These are phyloP conservation scores for Ptyas mucosa DNA, from an alignment of 2,113 vertebrate genomes.

Conservation along the genomic window DNA sequence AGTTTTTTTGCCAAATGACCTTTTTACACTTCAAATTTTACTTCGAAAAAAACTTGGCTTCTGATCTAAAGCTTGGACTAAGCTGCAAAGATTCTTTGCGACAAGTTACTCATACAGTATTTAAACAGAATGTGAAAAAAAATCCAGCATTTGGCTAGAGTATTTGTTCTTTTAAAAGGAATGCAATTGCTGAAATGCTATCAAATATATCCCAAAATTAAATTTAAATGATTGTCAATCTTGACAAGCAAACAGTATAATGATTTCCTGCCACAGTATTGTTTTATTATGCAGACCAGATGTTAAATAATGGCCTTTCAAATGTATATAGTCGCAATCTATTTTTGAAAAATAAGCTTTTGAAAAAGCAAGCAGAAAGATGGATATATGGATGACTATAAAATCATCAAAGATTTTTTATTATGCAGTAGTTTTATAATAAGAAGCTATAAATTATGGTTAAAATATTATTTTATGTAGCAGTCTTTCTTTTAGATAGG, in stretches of 20 bases:
- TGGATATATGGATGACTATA: not conserved
- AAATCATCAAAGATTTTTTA: not conserved
- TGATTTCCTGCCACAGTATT: not conserved
- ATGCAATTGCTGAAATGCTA: conserved; percentile 18
- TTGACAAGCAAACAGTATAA: conserved; percentile 25
- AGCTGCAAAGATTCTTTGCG: conserved; percentile 50
- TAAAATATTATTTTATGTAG: not conserved
- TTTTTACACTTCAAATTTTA: conserved; percentile 22
- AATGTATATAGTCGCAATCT: not conserved
- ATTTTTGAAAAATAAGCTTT: not conserved
- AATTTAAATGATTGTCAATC: conserved; percentile 20
- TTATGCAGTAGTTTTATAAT: not conserved
- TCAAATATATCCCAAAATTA: conserved; percentile 22
- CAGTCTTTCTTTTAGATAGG: not conserved
- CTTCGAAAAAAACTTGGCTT: conserved; percentile 31
- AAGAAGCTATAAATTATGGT: not conserved
- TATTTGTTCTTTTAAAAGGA: conserved; percentile 12
- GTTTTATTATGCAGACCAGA: conserved; percentile 9
- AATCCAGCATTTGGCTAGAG: conserved; percentile 25
- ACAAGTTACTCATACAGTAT: conserved; percentile 43
- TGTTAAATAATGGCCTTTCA: not conserved
- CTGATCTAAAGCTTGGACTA: conserved; percentile 49
- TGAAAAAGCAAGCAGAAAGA: not conserved
- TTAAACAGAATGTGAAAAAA: conserved; percentile 45
- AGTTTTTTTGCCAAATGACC: conserved; percentile 7